Conservation (phyloP, 2,888 invertebrate genomes). For the Drosophila formosana region DNA sequence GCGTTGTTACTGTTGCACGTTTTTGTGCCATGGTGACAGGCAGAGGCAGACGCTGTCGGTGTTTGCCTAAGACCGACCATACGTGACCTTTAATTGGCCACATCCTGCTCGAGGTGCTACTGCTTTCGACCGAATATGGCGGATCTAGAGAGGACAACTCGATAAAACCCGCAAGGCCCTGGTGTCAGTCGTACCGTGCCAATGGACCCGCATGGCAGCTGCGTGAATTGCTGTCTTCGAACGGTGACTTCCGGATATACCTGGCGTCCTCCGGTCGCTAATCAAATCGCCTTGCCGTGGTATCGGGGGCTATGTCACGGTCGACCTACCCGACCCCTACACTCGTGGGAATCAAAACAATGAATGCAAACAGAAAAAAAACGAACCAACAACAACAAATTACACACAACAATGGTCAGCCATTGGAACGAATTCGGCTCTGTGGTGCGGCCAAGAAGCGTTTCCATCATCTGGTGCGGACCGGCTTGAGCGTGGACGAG, state of each 20-base stretch:
- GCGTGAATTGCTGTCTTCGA: conserved; percentile 53
- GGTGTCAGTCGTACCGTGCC: conserved; percentile 55
- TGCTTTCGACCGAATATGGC: conserved; percentile 52
- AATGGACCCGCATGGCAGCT: conserved; percentile 49
- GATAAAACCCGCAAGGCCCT: conserved; percentile 52
- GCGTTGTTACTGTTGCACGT: conserved; percentile 15
- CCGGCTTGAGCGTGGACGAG: background rate
- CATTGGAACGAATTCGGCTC: background rate
- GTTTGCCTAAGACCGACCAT: conserved; percentile 50
- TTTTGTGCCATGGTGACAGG: conserved; percentile 12
- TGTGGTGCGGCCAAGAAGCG: conserved; percentile 31
- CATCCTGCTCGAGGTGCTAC: conserved; percentile 56
- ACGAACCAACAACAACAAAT: background rate
- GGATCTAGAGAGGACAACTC: conserved; percentile 60
- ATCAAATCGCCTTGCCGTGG: conserved; percentile 39
- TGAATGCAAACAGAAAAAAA: conserved; percentile 20
- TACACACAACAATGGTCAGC: background rate
- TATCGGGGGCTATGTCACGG: conserved; percentile 52
- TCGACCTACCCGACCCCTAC: conserved; percentile 36
- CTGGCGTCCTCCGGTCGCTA: conserved; percentile 51
- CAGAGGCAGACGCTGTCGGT: conserved; percentile 23
- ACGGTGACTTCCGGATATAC: conserved; percentile 57
- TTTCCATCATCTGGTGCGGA: background rate
- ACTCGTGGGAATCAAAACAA: conserved; percentile 48
- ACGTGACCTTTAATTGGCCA: conserved; percentile 31